phyloP scores from a whole-genome alignment of 2,113 vertebrate genomes.

The Poeciliopsis prolifica region DNA sequence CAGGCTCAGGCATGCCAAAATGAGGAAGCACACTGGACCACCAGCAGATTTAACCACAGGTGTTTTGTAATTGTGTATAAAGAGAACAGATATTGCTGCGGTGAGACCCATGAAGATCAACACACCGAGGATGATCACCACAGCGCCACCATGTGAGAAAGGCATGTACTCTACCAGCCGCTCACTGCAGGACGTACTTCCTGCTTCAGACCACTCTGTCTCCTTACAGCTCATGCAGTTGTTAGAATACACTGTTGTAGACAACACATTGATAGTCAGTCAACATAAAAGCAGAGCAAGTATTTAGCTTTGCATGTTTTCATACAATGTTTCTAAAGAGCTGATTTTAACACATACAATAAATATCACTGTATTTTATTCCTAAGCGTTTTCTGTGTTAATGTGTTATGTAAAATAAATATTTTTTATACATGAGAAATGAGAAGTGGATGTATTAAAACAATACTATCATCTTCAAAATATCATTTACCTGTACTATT shows the following conservation, averaged over 20 bases:
- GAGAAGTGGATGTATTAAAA: too few relatives aligned
- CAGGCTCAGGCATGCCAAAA: constrained; percentile 79
- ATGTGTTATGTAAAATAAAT: too few relatives aligned
- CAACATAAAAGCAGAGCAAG: too few relatives aligned
- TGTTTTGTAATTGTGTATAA: constrained; percentile 75
- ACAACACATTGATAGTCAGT: constrained; percentile 3
- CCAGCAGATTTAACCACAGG: constrained; percentile 88
- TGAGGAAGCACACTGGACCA: constrained; percentile 84
- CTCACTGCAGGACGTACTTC: constrained; percentile 79
- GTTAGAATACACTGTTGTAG: constrained; percentile 71
- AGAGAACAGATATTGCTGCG: constrained; percentile 70
- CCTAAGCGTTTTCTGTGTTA: too few relatives aligned
- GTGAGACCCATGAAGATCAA: constrained; percentile 67
- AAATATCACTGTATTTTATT: too few relatives aligned
- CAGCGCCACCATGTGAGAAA: constrained; percentile 69
- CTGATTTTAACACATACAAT: not conserved
- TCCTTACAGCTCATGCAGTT: constrained; percentile 78
- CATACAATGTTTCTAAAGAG: too few relatives aligned
- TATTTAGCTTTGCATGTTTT: not conserved
- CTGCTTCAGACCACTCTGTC: constrained; percentile 78
- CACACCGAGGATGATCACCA: constrained; percentile 60
- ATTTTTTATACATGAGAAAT: too few relatives aligned
- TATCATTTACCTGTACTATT: constrained; percentile 78
- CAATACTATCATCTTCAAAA: too few relatives aligned
- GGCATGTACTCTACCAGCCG: constrained; percentile 75